Evolutionary conservation across 1,140 invertebrate genomes (phyloP).

Genomic region (Thaumetopoea pityocampa): DNA sequence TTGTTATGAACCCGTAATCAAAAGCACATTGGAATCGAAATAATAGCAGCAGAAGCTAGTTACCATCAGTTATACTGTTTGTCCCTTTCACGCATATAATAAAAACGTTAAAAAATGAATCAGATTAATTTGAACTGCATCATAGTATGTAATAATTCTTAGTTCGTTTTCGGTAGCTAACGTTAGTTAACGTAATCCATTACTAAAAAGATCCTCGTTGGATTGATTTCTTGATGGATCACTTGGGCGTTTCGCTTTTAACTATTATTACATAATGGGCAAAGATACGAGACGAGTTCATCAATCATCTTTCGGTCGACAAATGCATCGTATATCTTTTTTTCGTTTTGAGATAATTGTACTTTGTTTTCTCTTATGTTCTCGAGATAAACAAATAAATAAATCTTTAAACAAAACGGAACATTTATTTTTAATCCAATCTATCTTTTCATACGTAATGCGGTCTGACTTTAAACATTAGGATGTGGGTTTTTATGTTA

Average conservation of each 20-base stretch:
- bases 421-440: constrained; percentile 1
- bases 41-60: no score
- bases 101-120: no score
- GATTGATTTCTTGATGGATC: constrained; percentile 69
- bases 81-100: no score
- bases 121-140: no score
- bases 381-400: constrained; percentile 28
- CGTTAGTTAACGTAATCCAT: constrained; percentile 59
- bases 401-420: constrained; percentile 5
- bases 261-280: constrained; percentile 70
- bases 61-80: no score
- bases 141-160: constrained; percentile 23
- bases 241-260: constrained; percentile 41
- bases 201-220: constrained; percentile 46
- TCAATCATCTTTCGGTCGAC: constrained; percentile 59
- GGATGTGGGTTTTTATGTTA: no score
- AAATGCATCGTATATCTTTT: constrained; percentile 42
- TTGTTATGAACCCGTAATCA: no score
- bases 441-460: no score
- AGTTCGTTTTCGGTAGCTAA: constrained; percentile 53
- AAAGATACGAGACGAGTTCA: constrained; percentile 47
- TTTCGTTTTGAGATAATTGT: constrained; percentile 23
- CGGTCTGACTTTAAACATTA: no score
- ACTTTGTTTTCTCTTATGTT: constrained; percentile 30
- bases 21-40: no score